Percentiles rank a stretch among this genome's conserved stretches.
These are phyloP conservation scores for Drosophila atripex DNA, from an alignment of 2,888 invertebrate species.

Conservation along the genomic window DNA sequence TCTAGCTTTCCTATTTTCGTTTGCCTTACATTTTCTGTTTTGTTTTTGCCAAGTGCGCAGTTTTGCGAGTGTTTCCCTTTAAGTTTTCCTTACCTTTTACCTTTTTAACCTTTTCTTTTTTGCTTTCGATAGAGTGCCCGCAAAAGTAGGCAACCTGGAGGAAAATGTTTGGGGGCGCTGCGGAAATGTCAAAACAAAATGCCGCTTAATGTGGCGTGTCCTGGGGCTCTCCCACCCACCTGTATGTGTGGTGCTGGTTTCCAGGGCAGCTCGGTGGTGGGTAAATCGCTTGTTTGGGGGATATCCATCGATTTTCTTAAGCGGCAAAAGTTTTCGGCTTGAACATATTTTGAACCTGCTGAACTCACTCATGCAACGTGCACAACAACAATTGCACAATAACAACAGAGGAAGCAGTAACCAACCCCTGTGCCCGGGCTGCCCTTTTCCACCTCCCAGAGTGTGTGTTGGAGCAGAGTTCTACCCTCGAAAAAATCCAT, in stretches of 20 bases:
- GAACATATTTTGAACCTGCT: conserved; percentile 36
- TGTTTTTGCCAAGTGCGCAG: conserved; percentile 55
- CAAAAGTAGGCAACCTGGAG: conserved; percentile 57
- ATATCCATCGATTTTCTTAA: conserved; percentile 70
- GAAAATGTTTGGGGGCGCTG: conserved; percentile 30
- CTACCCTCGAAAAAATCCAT: conserved; percentile 59
- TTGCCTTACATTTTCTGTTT: conserved; percentile 7
- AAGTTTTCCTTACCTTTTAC: conserved; percentile 8
- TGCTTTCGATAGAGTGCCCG: conserved; percentile 19
- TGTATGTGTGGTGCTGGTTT: conserved; percentile 42
- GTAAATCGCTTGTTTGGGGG: conserved; percentile 17
- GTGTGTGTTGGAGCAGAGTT: conserved; percentile 13
- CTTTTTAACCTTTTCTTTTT: conserved; percentile 30
- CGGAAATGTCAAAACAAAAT: conserved; percentile 71
- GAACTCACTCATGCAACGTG: conserved; percentile 66
- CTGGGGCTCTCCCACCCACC: conserved; percentile 53
- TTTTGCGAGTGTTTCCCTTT: conserved; percentile 40
- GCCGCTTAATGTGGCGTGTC: conserved; percentile 74
- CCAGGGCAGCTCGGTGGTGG: conserved; percentile 20
- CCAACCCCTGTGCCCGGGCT: conserved; percentile 29
- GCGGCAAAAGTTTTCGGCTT: conserved; percentile 54
- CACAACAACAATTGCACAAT: conserved; percentile 53
- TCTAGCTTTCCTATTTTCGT: conserved; percentile 9
- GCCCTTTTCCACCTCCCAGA: not conserved
- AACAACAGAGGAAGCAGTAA: conserved; percentile 46